phyloP scores from a whole-genome alignment of 2,113 vertebrate species.

The Prietella phreatophila region DNA sequence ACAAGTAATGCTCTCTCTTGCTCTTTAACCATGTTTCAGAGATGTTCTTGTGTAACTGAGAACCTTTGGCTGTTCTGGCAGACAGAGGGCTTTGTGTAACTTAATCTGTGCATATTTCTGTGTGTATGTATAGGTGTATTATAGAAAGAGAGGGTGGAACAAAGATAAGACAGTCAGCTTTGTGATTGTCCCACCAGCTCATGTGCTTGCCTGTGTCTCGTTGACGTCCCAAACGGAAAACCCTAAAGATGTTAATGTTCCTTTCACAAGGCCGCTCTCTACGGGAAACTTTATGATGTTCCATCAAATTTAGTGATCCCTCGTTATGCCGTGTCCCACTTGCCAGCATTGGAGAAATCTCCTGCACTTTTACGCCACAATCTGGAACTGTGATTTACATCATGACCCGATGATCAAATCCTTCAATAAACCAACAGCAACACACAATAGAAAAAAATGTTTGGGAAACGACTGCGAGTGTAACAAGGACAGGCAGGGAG shows the following conservation, averaged over 20 bases:
- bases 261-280: conserved; percentile 18
- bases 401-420: conserved; percentile 5
- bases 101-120: conserved; percentile 56
- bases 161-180: background rate
- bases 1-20: background rate
- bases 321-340: conserved; percentile 16
- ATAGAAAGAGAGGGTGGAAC: background rate
- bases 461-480: background rate
- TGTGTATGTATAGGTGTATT: conserved; percentile 51
- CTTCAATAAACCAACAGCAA: background rate
- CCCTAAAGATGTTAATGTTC: conserved; percentile 24
- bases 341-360: background rate
- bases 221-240: background rate
- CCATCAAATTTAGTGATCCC: conserved; percentile 49
- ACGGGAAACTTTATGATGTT: conserved; percentile 44
- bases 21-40: conserved; percentile 14
- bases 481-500: background rate
- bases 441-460: background rate
- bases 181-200: background rate
- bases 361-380: conserved; percentile 18
- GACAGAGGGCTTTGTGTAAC: conserved; percentile 25
- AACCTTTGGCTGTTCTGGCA: conserved; percentile 12
- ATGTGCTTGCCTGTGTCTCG: background rate
- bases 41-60: conserved; percentile 22
- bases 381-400: conserved; percentile 29